phyloP scores from a whole-genome alignment of 1,140 invertebrate genomes.

The Danaus melanippus region DNA sequence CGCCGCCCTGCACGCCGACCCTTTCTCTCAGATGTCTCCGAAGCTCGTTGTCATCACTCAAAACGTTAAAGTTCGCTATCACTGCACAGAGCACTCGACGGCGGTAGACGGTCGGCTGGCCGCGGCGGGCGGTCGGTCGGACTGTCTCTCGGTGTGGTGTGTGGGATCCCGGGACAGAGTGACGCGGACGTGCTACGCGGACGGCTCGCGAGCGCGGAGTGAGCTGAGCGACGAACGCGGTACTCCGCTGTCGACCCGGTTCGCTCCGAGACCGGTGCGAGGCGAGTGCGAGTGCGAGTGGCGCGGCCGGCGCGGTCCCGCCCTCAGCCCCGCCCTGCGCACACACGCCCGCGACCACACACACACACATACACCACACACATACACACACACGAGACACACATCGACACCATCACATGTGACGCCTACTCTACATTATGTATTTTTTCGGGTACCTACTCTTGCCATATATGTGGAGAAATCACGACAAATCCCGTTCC shows the following conservation, averaged over 20 bases:
- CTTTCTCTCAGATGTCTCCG: conserved; percentile 54
- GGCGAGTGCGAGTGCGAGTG: conserved; percentile 34
- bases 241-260: conserved; percentile 37
- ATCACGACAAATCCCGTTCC: neutral
- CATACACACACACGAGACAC: conserved; percentile 34
- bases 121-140: conserved; percentile 5
- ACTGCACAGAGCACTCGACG: conserved; percentile 37
- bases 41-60: conserved; percentile 48
- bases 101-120: neutral
- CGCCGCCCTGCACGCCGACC: conserved; percentile 53
- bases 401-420: conserved; percentile 51
- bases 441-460: conserved; percentile 57
- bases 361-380: conserved; percentile 21
- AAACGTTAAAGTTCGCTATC: conserved; percentile 36
- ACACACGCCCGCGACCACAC: conserved; percentile 33
- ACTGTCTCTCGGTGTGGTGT: too few species aligned
- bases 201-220: conserved; percentile 42
- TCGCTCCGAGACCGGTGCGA: conserved; percentile 34
- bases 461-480: neutral
- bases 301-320: conserved; percentile 34
- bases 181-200: conserved; percentile 43
- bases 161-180: conserved; percentile 1
- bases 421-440: conserved; percentile 59
- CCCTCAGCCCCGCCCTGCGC: conserved; percentile 45
- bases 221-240: conserved; percentile 36